phyloP scores from a whole-genome alignment of 2,797 vertebrate species.

The Leptatherina wallacei region DNA sequence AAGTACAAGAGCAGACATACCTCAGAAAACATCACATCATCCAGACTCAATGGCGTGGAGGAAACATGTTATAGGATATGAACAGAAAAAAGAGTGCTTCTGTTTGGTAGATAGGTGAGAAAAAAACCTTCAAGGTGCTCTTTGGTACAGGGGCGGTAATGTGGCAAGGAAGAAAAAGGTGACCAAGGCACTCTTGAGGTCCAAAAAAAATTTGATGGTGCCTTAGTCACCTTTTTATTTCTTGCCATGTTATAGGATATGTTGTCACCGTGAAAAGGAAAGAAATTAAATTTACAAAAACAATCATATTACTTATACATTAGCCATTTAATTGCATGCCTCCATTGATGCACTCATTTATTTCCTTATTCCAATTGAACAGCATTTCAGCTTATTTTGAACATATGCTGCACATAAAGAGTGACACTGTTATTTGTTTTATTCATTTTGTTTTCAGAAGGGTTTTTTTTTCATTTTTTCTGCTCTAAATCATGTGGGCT shows the following conservation, averaged over 20 bases:
- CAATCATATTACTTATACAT: conserved; percentile 39
- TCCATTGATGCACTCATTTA: conserved; percentile 41
- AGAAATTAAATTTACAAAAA: conserved; percentile 29
- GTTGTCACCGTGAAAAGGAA: conserved; percentile 11
- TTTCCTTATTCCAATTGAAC: conserved; percentile 8
- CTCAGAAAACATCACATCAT: conserved; percentile 6
- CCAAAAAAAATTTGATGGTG: no score
- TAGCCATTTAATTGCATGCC: conserved; percentile 32
- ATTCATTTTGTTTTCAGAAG: conserved; percentile 35
- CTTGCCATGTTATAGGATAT: conserved; percentile 17
- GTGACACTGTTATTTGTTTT: conserved; percentile 16
- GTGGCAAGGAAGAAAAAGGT: no score
- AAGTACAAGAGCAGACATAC: neutral
- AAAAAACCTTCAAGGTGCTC: no score
- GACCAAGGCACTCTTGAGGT: no score
- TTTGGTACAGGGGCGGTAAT: no score
- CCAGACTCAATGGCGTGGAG: conserved; percentile 22
- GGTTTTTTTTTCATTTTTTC: conserved; percentile 18
- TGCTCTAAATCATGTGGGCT: conserved; percentile 22
- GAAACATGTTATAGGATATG: conserved; percentile 33
- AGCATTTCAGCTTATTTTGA: conserved; percentile 28
- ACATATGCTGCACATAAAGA: conserved; percentile 6
- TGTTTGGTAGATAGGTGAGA: no score
- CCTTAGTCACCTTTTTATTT: no score
- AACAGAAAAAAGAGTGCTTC: no score